A percentile compares a stretch with the other conserved stretches of the same genome.
These are phyloP conservation scores for Heterotis niloticus DNA, from an alignment of 2,113 vertebrate species.

Conservation along the genomic window DNA sequence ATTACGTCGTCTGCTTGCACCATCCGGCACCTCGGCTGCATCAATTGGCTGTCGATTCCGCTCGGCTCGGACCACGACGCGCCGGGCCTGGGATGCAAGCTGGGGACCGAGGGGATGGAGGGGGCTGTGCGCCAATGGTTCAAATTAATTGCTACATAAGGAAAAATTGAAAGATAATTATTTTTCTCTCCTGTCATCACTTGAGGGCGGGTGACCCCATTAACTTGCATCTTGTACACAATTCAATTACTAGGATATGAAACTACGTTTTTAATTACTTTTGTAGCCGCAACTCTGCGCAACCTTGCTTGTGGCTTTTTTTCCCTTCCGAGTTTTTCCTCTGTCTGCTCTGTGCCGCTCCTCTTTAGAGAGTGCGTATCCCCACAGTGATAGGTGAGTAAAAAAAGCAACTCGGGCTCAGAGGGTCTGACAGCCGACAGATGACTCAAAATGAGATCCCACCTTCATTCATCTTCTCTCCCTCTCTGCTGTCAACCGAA, in stretches of 20 bases:
- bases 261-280: conserved; percentile 96
- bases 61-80: conserved; percentile 74
- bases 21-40: conserved; percentile 52
- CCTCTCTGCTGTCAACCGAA: conserved; percentile 6
- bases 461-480: conserved; percentile 25
- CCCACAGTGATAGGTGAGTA: conserved; percentile 19
- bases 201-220: conserved; percentile 87
- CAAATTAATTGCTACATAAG: conserved; percentile 80
- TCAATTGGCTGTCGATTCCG: conserved; percentile 81
- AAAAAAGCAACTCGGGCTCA: background rate
- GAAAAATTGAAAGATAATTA: conserved; percentile 93
- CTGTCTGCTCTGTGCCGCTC: background rate
- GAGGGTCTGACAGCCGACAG: conserved; percentile 6
- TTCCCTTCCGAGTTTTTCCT: conserved; percentile 14
- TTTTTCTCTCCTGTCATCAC: conserved; percentile 88
- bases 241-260: conserved; percentile 93
- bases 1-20: conserved; percentile 67
- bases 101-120: conserved; percentile 45
- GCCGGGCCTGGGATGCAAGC: conserved; percentile 46
- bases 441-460: background rate
- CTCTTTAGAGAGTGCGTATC: conserved; percentile 26
- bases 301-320: conserved; percentile 65
- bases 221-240: conserved; percentile 92
- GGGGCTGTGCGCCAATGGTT: conserved; percentile 35
- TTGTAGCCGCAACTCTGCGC: conserved; percentile 73